Base-by-base conservation (phyloP, 1,140 invertebrate genomes). In the Battus philenor region DNA sequence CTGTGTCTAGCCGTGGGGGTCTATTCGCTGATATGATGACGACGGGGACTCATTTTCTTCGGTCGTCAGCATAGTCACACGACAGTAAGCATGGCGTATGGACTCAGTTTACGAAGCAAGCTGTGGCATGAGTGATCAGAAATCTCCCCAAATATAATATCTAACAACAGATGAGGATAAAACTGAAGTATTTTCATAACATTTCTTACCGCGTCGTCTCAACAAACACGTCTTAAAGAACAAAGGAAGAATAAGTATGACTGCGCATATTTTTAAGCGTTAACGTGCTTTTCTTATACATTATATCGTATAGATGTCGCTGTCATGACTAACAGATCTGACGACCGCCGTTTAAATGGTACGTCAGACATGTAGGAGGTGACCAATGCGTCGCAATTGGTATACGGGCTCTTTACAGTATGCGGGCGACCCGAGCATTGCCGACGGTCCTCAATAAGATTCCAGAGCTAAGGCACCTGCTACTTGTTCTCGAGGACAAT, bases 351-450 rank as follows among this genome's bases (percentile, higher is more conserved):
- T 2, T 39, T 20, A 45, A 17, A 41, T 38, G 36, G 6, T 20
- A 20, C 6, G 6, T 10, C 33, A 57, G 60, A 51, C 49, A 56
- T 50, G 17, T 50, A 47, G 56, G 49, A 53, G 59, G 53, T 59
- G 57, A 60, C 59, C 53, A 53, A 51, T 58, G 52, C 24, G 16
- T 48, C 30, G 41, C 64, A 69, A 73, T 75, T 69, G 60, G 44
- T 45, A 77, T 74, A 72, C 58, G 73, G 73, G 71, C 63, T 9
- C 39, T 27, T 34, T 56, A 36, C 47, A 65, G 47, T 36, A 79
- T 77, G 71, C 73, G 73, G 73, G 73, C 44, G 12, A 30, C 36
- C 20, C n/a, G n/a, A 36, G 17, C 45, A 43, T 51, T 36, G 38
- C 33, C 41, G 6, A 16, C 46, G 52, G 30, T 44, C 38, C 41